Base-by-base conservation (phyloP, 1,140 invertebrate genomes). In the Lepidurus packardi region DNA sequence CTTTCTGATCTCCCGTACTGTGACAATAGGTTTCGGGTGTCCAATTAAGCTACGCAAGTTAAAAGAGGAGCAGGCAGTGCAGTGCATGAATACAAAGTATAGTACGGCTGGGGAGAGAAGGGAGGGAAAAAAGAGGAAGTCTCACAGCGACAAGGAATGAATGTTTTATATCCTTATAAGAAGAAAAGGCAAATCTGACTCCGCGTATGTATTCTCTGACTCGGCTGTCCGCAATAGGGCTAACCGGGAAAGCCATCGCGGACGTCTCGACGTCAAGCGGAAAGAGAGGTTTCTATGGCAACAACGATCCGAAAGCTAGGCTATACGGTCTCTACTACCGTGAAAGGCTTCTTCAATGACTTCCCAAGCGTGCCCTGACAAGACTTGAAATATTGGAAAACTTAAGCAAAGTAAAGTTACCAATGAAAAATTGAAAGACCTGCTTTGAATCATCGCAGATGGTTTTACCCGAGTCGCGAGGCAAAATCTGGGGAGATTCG, bases 251-350 rank as follows among this genome's bases (percentile, higher is more conserved):
- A 65, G 53, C 21, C 53, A 65, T 21, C 53, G 16, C 53, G 53
- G 21, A 65, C 53, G 53, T 65, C 53, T 65, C 53, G 16, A 65
- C 34, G 53, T 21, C 53, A 65, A 65, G 16, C 16, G 16, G 16
- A 65, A 65, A 65, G 53, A 65, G 21, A 65, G 53, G 53, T 65
- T 65, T 65, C 53, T 21, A 65, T 65, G 53, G 53, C 53, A 65
- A 65, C 53, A 65, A 65, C 53, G 53, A 65, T 65, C 53, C 16
- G 53, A 65, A 65, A 21, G 16, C 53, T 65, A 16, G n/a, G 53
- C 13, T 65, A 65, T 21, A 65, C 10, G 7, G 21, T n/a, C 16
- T n/a, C 53, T 65, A 21, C 9, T 16, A 65, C 53, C 21, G 53
- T 65, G 13, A 65, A 65, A 65, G 53, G 8, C 53, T 65, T 65